Percentiles rank a stretch among this genome's conserved stretches.
These are phyloP conservation scores for Drosophila erecta DNA, from an alignment of 1,140 invertebrate genomes.

Conservation along the genomic window DNA sequence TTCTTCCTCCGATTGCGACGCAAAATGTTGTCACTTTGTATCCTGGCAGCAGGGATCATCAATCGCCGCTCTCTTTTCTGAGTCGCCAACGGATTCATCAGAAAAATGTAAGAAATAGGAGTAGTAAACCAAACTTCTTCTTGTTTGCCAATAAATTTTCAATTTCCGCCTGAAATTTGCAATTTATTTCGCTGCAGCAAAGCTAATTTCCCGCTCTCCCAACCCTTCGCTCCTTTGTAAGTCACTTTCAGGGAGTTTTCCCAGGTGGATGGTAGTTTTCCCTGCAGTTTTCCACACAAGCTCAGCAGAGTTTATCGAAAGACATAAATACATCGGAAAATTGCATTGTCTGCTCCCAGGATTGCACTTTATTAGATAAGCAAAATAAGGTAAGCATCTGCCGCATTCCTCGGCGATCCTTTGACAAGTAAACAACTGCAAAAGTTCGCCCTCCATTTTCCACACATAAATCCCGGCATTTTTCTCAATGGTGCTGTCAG, in stretches of 20 bases:
- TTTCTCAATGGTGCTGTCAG: conserved; percentile 26
- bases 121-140: conserved; percentile 30
- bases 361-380: conserved; percentile 13
- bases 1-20: conserved; percentile 37
- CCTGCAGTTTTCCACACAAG: conserved; percentile 37
- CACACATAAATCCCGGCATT: conserved; percentile 31
- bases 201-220: conserved; percentile 33
- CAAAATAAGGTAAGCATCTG: conserved; percentile 11
- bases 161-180: conserved; percentile 63
- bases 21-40: conserved; percentile 63
- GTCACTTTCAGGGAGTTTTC: conserved; percentile 40
- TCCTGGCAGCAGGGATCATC: conserved; percentile 40
- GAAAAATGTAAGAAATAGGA: not conserved
- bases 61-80: conserved; percentile 16
- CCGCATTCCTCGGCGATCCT: conserved; percentile 1
- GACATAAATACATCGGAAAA: conserved; percentile 36
- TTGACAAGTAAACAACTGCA: conserved; percentile 25
- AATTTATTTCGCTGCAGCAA: conserved; percentile 59
- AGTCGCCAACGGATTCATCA: conserved; percentile 6
- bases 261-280: conserved; percentile 16
- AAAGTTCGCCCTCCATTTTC: conserved; percentile 2
- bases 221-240: conserved; percentile 11
- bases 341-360: conserved; percentile 34
- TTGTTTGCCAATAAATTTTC: conserved; percentile 61
- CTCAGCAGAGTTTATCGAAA: conserved; percentile 20